Conservation (phyloP, 2,113 vertebrate species). For the Chloropsis cyanopogon region DNA sequence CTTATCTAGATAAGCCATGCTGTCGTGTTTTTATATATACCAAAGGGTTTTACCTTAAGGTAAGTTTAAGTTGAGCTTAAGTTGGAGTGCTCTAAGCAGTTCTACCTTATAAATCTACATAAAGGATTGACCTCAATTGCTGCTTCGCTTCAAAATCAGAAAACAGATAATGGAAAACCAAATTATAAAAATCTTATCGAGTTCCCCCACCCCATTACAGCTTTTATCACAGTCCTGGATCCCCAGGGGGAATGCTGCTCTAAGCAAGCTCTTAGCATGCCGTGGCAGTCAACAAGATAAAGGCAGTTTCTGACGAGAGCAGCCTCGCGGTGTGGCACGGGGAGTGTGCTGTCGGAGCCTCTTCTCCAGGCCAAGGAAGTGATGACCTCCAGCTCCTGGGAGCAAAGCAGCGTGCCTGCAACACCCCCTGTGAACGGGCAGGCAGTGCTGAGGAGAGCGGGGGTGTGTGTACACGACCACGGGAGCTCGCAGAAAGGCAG, state of each 20-base stretch:
- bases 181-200: neutral
- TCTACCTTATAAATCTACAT: neutral
- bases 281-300: neutral
- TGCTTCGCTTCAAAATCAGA: neutral
- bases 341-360: neutral
- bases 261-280: neutral
- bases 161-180: conserved; percentile 16
- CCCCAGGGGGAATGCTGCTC: conserved; percentile 1
- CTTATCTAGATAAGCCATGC: neutral
- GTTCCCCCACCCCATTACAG: neutral
- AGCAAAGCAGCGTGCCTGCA: neutral
- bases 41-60: neutral
- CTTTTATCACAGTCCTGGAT: neutral
- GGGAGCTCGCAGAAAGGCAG: accelerated
- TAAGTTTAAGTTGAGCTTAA: neutral
- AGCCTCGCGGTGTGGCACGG: neutral
- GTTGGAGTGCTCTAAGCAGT: neutral
- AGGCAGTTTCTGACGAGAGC: neutral
- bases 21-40: neutral
- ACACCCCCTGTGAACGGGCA: neutral
- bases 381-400: neutral
- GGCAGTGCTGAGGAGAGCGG: neutral
- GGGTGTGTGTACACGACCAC: accelerated
- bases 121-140: conserved; percentile 10
- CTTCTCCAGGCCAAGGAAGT: neutral